These are phyloP conservation scores for Linurgus olivaceus DNA, from an alignment of 2,797 vertebrate species.

Conservation along the genomic window DNA sequence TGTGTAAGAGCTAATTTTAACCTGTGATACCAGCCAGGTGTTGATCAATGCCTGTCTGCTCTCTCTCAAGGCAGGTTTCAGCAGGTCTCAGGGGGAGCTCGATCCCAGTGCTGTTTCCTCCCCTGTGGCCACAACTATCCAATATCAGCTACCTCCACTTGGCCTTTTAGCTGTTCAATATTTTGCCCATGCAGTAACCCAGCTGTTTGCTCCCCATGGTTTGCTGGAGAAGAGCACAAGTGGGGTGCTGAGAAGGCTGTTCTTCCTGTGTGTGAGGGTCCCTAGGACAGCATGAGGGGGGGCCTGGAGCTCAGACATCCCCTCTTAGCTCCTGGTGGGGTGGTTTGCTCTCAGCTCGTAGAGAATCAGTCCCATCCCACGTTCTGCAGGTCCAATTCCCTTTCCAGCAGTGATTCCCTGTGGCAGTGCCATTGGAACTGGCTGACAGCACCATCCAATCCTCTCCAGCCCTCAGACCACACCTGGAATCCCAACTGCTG, in stretches of 20 bases:
- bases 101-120: neutral
- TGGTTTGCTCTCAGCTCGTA: neutral
- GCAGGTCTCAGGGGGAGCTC: neutral
- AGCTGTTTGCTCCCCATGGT: neutral
- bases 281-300: neutral
- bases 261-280: rapidly evolving
- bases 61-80: neutral
- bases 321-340: neutral
- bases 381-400: neutral
- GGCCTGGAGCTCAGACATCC: neutral
- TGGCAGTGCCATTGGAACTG: neutral
- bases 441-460: neutral
- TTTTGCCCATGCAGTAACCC: neutral
- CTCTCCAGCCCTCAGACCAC: neutral
- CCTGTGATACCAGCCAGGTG: neutral
- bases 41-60: neutral
- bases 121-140: neutral
- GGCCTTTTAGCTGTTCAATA: neutral
- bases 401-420: neutral
- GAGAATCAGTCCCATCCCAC: neutral
- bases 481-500: neutral
- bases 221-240: neutral
- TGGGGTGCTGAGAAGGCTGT: neutral
- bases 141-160: neutral
- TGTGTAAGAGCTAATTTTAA: neutral